Base-by-base conservation (phyloP, 2,113 vertebrate species). In the Paramisgurnus dabryanus region DNA sequence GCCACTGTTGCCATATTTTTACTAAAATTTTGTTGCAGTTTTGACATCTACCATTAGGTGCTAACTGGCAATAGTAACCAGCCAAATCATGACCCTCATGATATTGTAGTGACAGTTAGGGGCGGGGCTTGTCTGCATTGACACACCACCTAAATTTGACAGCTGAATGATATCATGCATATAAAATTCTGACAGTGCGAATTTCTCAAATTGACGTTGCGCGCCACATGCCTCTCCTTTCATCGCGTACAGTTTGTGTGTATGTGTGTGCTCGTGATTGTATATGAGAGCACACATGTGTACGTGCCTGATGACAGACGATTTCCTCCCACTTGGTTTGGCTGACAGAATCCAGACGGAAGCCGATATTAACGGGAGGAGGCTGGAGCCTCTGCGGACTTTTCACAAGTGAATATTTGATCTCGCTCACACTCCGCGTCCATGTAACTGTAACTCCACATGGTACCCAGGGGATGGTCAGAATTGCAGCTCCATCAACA, bases 401-500 rank as follows among this genome's bases (percentile, higher is more conserved):
- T 75, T 76, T 73, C 77, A 82, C 72, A 82, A 68, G 82, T 83
- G 82, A 80, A 87, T 86, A 82, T 82, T 81, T 83, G 78, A 84
- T 85, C 82, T 78, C 65, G 67, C 76, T 75, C 66, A 40, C 77
- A 80, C 77, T 65, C 82, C 43, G 55, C 60, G 76, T 72, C 70
- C 76, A 61, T 84, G 86, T 78, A 85, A 87, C 79, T 81, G 78
- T 86, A 86, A 83, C 84, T 81, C 65, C 6, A 18, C 45, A n/a
- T 61, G 61, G 49, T 63, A 64, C 84, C 82, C 77, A 75, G 27
- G 84, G 82, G 84, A 84, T 79, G 77, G 82, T 82, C 78, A 70
- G 78, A 71, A 82, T 85, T 81, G 77, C 80, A 82, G 84, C 78
- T 87, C 84, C 57, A 73, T 85, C 80, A 81, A 83, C 84, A 74